Percentiles rank a stretch among this genome's conserved stretches.
phyloP scores from a whole-genome alignment of 2,888 invertebrate species.

The Eristalis pertinax region DNA sequence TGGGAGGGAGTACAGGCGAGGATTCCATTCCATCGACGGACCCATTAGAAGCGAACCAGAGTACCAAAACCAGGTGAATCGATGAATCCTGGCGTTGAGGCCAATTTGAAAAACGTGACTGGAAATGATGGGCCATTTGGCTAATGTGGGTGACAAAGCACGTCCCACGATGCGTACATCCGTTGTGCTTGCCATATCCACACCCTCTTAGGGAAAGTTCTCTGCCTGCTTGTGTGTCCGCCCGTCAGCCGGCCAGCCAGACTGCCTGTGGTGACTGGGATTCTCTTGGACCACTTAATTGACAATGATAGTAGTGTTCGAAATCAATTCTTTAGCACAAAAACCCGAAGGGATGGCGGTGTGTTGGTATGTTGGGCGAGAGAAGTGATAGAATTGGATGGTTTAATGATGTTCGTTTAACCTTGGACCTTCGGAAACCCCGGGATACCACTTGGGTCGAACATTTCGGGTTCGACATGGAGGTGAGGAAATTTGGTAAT shows the following conservation, averaged over 20 bases:
- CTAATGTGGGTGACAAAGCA: constrained; percentile 72
- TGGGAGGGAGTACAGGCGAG: constrained; percentile 16
- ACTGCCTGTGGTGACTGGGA: constrained; percentile 44
- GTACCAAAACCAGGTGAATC: constrained; percentile 60
- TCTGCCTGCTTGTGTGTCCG: not conserved
- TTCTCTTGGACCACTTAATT: constrained; percentile 66
- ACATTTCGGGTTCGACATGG: constrained; percentile 12
- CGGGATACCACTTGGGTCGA: constrained; percentile 3
- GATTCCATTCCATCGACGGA: constrained; percentile 47
- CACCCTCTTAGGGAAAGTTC: constrained; percentile 1
- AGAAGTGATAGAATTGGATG: constrained; percentile 67
- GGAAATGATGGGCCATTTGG: constrained; percentile 70
- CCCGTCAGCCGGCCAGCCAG: not conserved
- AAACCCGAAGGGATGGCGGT: constrained; percentile 18
- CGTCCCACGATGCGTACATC: constrained; percentile 71
- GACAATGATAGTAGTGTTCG: constrained; percentile 67
- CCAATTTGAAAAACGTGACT: constrained; percentile 72
- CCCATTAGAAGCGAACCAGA: not conserved
- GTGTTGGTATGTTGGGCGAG: constrained; percentile 19
- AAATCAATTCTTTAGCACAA: constrained; percentile 65
- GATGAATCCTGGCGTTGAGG: constrained; percentile 62
- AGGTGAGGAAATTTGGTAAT: constrained; percentile 64
- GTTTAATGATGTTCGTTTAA: constrained; percentile 69
- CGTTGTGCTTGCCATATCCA: constrained; percentile 37
- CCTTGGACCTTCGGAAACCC: constrained; percentile 39